phyloP scores from a whole-genome alignment of 2,113 vertebrate species.

The Podarcis raffonei region DNA sequence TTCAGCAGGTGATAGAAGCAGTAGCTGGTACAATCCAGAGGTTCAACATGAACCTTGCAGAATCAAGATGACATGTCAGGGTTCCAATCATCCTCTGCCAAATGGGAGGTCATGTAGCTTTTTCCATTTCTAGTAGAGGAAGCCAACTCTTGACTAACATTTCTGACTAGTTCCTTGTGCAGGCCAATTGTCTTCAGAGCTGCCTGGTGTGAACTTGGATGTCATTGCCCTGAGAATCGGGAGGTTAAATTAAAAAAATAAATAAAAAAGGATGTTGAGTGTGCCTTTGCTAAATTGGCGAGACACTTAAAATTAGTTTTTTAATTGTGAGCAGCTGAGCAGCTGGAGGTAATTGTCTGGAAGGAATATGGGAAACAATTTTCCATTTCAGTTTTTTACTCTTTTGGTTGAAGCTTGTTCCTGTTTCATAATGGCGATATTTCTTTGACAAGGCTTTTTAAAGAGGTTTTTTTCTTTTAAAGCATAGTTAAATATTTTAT shows the following conservation, averaged over 20 bases:
- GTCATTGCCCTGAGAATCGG: not conserved
- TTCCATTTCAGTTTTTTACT: slow-evolving; percentile 3
- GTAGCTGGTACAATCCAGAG: not conserved
- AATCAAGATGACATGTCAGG: not conserved
- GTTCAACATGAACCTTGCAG: not conserved
- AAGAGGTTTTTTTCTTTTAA: not conserved
- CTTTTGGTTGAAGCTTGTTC: slow-evolving; percentile 26
- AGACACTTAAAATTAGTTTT: slow-evolving; percentile 34
- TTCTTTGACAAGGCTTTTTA: not conserved
- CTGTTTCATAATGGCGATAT: slow-evolving; percentile 32
- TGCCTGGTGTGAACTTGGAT: not conserved
- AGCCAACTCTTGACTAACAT: not conserved
- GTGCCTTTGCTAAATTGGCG: slow-evolving; percentile 37
- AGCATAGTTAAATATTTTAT: not conserved
- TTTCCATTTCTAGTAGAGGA: not conserved
- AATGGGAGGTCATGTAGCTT: not conserved
- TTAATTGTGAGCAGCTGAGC: slow-evolving; percentile 53
- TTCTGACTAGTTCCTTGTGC: not conserved
- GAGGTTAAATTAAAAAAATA: slow-evolving; percentile 31
- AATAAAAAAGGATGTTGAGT: slow-evolving; percentile 32
- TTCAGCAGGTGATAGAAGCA: not conserved
- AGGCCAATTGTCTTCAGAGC: not conserved
- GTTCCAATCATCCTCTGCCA: not conserved
- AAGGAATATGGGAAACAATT: slow-evolving; percentile 28
- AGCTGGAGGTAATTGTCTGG: slow-evolving; percentile 23